A percentile compares a stretch with the other conserved stretches of the same genome.
Conservation (phyloP, 2,888 invertebrate species). For the Marronus borbonicus region DNA sequence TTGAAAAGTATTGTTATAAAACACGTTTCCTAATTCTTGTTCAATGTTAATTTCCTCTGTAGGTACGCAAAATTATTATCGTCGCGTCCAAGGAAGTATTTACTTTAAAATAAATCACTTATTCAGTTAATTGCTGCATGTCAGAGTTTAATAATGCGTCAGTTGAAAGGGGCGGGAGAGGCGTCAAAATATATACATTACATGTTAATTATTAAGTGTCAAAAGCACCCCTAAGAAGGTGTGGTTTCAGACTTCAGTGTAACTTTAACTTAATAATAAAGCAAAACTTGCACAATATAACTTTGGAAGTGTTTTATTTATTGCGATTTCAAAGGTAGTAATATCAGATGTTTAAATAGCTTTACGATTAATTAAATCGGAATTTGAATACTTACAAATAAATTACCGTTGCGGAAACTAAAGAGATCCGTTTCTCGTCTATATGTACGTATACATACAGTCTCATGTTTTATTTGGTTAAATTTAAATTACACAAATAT, state of each 20-base stretch:
- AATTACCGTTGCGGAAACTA: too few relatives aligned
- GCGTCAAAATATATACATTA: slow-evolving; percentile 57
- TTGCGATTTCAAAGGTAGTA: slow-evolving; percentile 1
- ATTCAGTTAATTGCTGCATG: slow-evolving; percentile 50
- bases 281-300: slow-evolving; percentile 44
- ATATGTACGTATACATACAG: too few relatives aligned
- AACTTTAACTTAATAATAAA: slow-evolving; percentile 48
- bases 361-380: neutral
- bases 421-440: too few relatives aligned
- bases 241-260: slow-evolving; percentile 52
- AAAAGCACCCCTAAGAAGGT: slow-evolving; percentile 56
- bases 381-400: neutral
- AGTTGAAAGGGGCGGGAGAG: slow-evolving; percentile 52
- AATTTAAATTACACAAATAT: too few relatives aligned
- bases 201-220: slow-evolving; percentile 59
- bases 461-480: too few relatives aligned
- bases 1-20: too few relatives aligned
- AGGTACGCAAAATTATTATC: neutral
- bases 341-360: too few relatives aligned
- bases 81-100: slow-evolving; percentile 20
- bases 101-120: slow-evolving; percentile 46
- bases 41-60: neutral
- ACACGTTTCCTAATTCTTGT: neutral
- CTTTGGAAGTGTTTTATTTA: slow-evolving; percentile 41
- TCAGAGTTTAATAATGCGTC: slow-evolving; percentile 55